Percentiles rank a stretch among this genome's conserved stretches.
phyloP scores from a whole-genome alignment of 1,140 invertebrate species.

The Drosophila sulfurigaster region DNA sequence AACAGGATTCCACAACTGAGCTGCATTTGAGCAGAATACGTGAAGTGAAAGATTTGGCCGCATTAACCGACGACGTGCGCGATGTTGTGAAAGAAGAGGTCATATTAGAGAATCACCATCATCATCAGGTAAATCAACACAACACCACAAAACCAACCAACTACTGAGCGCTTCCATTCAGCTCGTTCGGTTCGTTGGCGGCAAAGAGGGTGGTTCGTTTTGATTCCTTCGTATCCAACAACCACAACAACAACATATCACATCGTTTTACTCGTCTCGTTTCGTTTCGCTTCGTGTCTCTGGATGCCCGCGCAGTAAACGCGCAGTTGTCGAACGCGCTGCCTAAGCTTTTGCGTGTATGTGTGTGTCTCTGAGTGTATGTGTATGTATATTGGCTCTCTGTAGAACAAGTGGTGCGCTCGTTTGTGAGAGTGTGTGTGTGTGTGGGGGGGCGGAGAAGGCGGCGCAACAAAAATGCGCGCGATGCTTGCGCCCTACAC shows the following conservation, averaged over 20 bases:
- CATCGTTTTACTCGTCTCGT: constrained; percentile 9
- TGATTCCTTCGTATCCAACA: constrained; percentile 41
- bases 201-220: constrained; percentile 55
- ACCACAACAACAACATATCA: no score
- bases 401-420: constrained; percentile 59
- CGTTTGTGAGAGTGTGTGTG: not conserved
- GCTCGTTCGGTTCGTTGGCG: constrained; percentile 44
- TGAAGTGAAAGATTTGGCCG: constrained; percentile 75
- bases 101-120: constrained; percentile 76
- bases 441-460: constrained; percentile 31
- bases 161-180: constrained; percentile 18
- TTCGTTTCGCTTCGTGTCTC: constrained; percentile 19
- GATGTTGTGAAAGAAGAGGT: constrained; percentile 84
- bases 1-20: constrained; percentile 83
- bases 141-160: constrained; percentile 38
- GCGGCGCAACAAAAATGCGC: constrained; percentile 78
- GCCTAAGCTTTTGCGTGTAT: constrained; percentile 20
- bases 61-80: constrained; percentile 75
- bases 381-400: constrained; percentile 26
- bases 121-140: constrained; percentile 78
- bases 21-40: constrained; percentile 84
- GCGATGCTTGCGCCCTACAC: constrained; percentile 71
- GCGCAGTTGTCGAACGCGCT: constrained; percentile 53
- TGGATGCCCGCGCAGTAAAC: constrained; percentile 55
- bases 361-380: constrained; percentile 2